Conservation (phyloP, 2,797 vertebrate genomes). For the Acropternis orthonyx region DNA sequence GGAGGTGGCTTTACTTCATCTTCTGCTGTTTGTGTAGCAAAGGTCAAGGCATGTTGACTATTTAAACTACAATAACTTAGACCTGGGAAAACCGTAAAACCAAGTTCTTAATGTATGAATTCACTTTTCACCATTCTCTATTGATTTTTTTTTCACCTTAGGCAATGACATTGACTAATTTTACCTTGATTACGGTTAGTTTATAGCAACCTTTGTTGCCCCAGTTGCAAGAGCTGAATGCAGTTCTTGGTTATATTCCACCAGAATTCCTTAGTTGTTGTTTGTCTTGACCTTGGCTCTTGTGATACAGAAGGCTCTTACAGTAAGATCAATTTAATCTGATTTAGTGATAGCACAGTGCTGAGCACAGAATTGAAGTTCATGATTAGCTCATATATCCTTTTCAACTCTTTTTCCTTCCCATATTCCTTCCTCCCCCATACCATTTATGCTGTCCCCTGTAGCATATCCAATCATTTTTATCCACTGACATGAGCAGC, state of each 20-base stretch:
- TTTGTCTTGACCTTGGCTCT: conserved; percentile 39
- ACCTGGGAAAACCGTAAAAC: neutral
- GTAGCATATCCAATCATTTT: neutral
- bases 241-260: neutral
- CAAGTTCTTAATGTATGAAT: neutral
- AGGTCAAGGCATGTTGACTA: neutral
- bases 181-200: neutral
- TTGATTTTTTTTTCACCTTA: neutral
- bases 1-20: neutral
- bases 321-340: conserved; percentile 26
- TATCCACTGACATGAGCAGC: neutral
- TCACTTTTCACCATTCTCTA: neutral
- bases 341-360: conserved; percentile 11
- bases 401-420: neutral
- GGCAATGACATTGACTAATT: neutral
- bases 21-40: neutral
- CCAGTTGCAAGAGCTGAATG: neutral
- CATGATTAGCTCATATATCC: conserved; percentile 31
- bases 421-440: neutral
- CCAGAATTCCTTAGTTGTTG: neutral
- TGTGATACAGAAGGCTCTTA: neutral
- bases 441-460: neutral
- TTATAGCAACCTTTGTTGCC: neutral
- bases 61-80: neutral
- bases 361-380: conserved; percentile 30